Evolutionary conservation across 2,888 invertebrate genomes (phyloP), one percentile per base, ranked within the genome.

Genomic region (Lithophane semibrunnea): DNA sequence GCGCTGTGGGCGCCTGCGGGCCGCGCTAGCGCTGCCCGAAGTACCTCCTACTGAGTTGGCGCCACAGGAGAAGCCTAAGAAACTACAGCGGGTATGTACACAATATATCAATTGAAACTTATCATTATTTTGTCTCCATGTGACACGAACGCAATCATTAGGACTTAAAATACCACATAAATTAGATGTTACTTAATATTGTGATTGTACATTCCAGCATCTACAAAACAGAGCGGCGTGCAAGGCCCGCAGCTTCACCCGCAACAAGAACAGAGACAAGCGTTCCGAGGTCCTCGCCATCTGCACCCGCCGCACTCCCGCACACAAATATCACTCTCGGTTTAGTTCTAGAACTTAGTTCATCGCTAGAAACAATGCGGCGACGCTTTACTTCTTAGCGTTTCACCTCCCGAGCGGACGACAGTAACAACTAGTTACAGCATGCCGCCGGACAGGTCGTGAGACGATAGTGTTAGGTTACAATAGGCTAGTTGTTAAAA

Each of bases 251-350:
- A 99, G 99, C 61, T 98, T 99, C 84, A 98, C 98, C 2, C 97
- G 99, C 88, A 98, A 98, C 89, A 99, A 99, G 96, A 98, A 98
- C 94, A 97, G 99, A 79, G 99, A 99, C 96, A 99, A 99, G 94
- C 97, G 99, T 88, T 98, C 98, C 85, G 76, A 56, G 18, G 73
- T 47, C n/a, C 76, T 73, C 18, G 73, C 76, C 58, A 47, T 76
- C 42, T 96, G 91, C 93, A 56, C 54, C 47, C 42, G 21, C 69
- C 44, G 13, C 13, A n/a, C n/a, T n/a, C n/a, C n/a, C n/a, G n/a
- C 81, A 76, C 69, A 2, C 18, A 52, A 77, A 70, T 24, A 73
- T 60, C 37, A 63, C 82, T 88, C 81, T 88, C 76, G 29, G n/a
- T n/a, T n/a, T n/a, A n/a, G n/a, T n/a, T n/a, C n/a, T n/a, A n/a